These are phyloP conservation scores for Porites divaricata DNA, from an alignment of 92 coral and sea anemone genomes.

Conservation along the genomic window DNA sequence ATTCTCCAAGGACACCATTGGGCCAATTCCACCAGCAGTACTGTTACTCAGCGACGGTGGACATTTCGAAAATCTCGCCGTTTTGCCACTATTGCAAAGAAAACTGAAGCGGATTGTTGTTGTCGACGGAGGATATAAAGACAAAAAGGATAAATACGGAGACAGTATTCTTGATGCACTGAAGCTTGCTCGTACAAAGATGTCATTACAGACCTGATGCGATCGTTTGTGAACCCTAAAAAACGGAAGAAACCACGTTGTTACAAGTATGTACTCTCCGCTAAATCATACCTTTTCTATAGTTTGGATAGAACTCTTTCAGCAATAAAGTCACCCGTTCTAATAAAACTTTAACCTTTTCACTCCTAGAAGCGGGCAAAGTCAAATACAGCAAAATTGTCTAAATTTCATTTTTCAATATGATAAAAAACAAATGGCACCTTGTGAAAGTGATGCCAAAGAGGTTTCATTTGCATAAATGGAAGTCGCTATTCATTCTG, in stretches of 20 bases:
- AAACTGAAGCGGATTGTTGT: constrained; percentile 25
- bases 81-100: constrained; percentile 66
- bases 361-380: no score
- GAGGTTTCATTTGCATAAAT: no score
- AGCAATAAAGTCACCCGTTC: not conserved
- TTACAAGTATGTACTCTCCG: not conserved
- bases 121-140: constrained; percentile 35
- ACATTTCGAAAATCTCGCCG: constrained; percentile 74
- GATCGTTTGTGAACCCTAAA: constrained; percentile 8
- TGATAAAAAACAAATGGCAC: no score
- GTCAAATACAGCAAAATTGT: no score
- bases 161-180: constrained; percentile 29
- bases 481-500: no score
- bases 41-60: constrained; percentile 79
- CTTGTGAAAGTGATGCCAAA: no score
- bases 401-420: no score
- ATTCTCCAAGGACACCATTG: no score
- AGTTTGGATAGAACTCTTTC: no score
- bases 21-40: constrained; percentile 3
- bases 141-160: constrained; percentile 8
- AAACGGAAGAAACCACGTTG: not conserved
- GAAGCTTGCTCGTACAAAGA: constrained; percentile 47
- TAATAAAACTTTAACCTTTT: no score
- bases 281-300: no score
- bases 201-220: constrained; percentile 35